phyloP scores from a whole-genome alignment of 2,888 invertebrate species.

The Drosophila merina region DNA sequence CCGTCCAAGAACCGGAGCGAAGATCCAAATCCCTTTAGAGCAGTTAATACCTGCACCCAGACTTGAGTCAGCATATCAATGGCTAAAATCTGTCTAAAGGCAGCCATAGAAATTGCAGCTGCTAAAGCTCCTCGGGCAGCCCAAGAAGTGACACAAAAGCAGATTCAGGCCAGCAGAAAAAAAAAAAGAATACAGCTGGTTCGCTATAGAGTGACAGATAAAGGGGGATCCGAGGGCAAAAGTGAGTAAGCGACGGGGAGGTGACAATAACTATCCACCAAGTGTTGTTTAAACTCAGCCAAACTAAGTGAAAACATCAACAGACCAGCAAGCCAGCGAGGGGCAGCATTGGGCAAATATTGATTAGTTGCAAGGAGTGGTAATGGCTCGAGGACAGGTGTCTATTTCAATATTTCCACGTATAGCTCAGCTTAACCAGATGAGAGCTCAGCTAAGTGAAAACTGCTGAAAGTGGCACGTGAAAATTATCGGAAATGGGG shows the following conservation, averaged over 20 bases:
- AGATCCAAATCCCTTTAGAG: slow-evolving; percentile 26
- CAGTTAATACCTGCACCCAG: slow-evolving; percentile 24
- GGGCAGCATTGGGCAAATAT: slow-evolving; percentile 35
- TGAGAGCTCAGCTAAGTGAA: slow-evolving; percentile 52
- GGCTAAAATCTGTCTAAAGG: slow-evolving; percentile 43
- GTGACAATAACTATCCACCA: slow-evolving; percentile 42
- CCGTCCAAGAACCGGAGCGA: slow-evolving; percentile 2
- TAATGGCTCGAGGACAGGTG: neutral
- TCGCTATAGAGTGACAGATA: slow-evolving; percentile 9
- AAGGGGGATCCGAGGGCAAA: slow-evolving; percentile 10
- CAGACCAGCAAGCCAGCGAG: slow-evolving; percentile 12
- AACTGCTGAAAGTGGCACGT: slow-evolving; percentile 49
- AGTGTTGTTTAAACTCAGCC: slow-evolving; percentile 37
- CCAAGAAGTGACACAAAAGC: slow-evolving; percentile 56
- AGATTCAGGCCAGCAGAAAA: slow-evolving; percentile 55
- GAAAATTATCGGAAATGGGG: slow-evolving; percentile 55
- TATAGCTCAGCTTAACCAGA: slow-evolving; percentile 27
- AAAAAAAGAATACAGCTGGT: slow-evolving; percentile 4
- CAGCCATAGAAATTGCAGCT: slow-evolving; percentile 55
- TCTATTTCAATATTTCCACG: slow-evolving; percentile 47
- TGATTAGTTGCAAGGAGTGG: slow-evolving; percentile 29
- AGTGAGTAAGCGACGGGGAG: slow-evolving; percentile 33
- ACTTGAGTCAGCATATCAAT: slow-evolving; percentile 46
- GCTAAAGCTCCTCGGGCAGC: slow-evolving; percentile 49
- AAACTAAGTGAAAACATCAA: slow-evolving; percentile 35